These are phyloP conservation scores for Varanus salvator DNA, from an alignment of 2,113 vertebrate genomes.

Conservation along the genomic window DNA sequence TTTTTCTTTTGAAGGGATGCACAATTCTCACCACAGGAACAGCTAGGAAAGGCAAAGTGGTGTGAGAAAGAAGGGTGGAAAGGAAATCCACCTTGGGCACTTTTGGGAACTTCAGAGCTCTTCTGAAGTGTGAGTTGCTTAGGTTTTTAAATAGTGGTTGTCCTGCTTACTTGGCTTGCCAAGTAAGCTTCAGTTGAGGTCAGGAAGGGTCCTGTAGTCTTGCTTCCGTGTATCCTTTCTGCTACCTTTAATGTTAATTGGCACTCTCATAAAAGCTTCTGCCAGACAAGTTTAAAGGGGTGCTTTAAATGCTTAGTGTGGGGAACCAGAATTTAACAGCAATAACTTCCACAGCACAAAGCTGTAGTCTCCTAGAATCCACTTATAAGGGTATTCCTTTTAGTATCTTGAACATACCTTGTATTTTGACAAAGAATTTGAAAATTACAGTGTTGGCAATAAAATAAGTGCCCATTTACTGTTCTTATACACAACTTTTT, in stretches of 20 bases:
- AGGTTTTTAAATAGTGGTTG: not conserved
- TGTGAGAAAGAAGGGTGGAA: not conserved
- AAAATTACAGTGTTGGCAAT: not conserved
- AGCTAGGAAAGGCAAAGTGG: no score
- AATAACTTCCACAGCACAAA: not conserved
- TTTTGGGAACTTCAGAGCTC: not conserved
- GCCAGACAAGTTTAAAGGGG: not conserved
- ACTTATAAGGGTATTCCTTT: not conserved
- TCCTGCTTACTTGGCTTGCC: not conserved
- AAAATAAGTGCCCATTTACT: not conserved
- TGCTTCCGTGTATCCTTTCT: not conserved
- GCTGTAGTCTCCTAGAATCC: not conserved
- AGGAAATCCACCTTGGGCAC: not conserved
- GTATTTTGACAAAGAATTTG: not conserved
- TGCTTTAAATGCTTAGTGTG: not conserved
- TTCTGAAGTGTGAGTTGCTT: not conserved
- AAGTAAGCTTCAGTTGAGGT: not conserved
- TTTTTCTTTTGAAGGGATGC: not conserved
- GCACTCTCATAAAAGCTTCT: not conserved
- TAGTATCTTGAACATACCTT: not conserved
- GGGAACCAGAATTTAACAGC: no score
- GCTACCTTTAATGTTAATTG: not conserved
- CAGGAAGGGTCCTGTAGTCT: not conserved
- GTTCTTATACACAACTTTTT: not conserved
- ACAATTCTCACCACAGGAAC: no score